Base-by-base conservation (phyloP, 1,140 invertebrate genomes). In the Ceratoteleas bidentatus region DNA sequence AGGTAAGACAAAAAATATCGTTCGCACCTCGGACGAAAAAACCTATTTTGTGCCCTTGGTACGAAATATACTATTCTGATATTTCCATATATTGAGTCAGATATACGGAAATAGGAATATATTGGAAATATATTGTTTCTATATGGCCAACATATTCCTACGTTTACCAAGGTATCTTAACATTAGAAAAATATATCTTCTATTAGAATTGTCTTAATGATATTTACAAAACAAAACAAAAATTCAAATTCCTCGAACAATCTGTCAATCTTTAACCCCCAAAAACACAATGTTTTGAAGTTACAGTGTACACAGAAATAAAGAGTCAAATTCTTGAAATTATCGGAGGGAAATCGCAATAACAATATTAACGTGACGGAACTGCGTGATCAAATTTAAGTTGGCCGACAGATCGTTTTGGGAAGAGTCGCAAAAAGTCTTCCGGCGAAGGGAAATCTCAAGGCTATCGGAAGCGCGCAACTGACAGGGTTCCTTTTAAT, bases 401-500 rank as follows among this genome's bases (percentile, higher is more conserved):
- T 54, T 15, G 10, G 11, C 57, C 15, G 45, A 56, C 57, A 56
- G 57, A 33, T 70, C 72, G 78, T 75, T 62, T 69, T 33, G 54
- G 58, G 53, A 52, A 75, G 66, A 60, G 72, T 60, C 62, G 77
- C 43, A 16, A 45, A 70, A 24, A 24, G 14, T 64, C 49, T 69
- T 43, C 38, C 8, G 24, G 45, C 52, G 53, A 47, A 60, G 64
- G 47, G 36, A 75, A 79, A 81, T 58, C 66, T 61, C 34, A 33
- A 58, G 49, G 40, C 40, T 66, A 77, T 50, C 43, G 50, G 47
- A 49, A 54, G 33, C 79, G n/a, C 53, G 24, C 72, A 61, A 76
- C 61, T 60, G 50, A 78, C 66, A 38, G 52, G 43, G 57, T 77
- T 84, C 33, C 69, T 73, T 73, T 80, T 76, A 84, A 79, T 74